A percentile compares a stretch with the other conserved stretches of the same genome.
Conservation (phyloP, 2,113 vertebrate species). For the Oceanodroma tethys region DNA sequence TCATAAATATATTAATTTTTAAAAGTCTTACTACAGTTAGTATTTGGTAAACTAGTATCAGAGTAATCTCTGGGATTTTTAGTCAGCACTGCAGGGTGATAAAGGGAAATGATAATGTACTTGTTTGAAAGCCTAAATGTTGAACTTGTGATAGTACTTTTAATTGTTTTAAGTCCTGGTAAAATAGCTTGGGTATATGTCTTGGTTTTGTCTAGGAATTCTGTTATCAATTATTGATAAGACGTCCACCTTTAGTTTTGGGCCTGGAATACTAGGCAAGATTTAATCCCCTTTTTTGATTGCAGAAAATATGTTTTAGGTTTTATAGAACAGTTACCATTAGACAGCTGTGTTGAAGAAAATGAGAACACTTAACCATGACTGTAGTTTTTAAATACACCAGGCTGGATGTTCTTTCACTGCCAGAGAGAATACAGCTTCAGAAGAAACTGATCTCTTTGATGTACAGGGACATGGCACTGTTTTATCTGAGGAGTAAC, state of each 20-base stretch:
- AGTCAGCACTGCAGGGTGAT: not conserved
- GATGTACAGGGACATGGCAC: not conserved
- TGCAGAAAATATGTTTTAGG: not conserved
- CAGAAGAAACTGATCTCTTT: conserved; percentile 25
- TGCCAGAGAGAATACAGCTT: not conserved
- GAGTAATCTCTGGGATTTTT: not conserved
- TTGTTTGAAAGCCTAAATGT: not conserved
- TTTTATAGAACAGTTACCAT: not conserved
- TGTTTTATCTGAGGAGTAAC: not conserved
- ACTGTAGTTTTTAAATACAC: not conserved
- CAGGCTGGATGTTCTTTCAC: not conserved
- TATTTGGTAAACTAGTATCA: not conserved
- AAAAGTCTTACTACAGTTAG: not conserved
- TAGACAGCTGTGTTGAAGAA: not conserved
- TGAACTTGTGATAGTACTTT: accelerated
- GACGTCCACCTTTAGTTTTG: not conserved
- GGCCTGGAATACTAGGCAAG: not conserved
- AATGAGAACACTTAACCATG: not conserved
- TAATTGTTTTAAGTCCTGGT: not conserved
- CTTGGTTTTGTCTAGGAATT: not conserved
- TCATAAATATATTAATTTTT: not conserved
- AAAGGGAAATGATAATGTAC: not conserved
- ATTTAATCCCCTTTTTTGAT: not conserved
- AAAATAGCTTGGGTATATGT: not conserved
- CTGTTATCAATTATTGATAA: not conserved